Percentiles rank a stretch among this genome's conserved stretches.
Conservation (phyloP, 2,888 invertebrate species). For the Mechanitis messenoides region DNA sequence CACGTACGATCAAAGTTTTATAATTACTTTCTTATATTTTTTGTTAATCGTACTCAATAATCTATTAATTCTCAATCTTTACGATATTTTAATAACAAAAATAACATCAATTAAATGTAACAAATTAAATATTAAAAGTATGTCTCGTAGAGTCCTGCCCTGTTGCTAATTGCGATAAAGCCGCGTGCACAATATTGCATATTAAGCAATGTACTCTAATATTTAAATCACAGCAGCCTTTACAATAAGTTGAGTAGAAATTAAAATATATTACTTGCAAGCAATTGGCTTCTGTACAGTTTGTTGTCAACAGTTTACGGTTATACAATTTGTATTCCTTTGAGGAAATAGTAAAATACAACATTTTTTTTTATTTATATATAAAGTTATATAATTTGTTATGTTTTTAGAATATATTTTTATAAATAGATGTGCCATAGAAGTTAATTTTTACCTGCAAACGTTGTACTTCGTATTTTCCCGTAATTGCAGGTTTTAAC, state of each 20-base stretch:
- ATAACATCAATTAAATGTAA: not conserved
- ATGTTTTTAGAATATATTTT: too few relatives aligned
- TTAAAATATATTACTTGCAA: conserved; percentile 1
- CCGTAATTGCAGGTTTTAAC: conserved; percentile 4
- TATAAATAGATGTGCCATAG: too few relatives aligned
- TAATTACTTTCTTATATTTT: too few relatives aligned
- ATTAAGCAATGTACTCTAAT: conserved; percentile 35
- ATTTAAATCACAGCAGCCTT: conserved; percentile 41
- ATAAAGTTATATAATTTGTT: too few relatives aligned
- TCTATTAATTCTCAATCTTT: not conserved
- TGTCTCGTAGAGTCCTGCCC: conserved; percentile 12
- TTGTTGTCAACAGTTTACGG: too few relatives aligned
- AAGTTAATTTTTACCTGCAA: not conserved
- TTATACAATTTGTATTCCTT: too few relatives aligned
- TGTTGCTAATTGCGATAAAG: conserved; percentile 49
- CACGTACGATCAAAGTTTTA: too few relatives aligned
- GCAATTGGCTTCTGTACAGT: too few relatives aligned
- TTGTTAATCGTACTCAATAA: too few relatives aligned
- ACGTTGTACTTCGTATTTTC: not conserved
- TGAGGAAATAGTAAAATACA: too few relatives aligned
- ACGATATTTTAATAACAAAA: not conserved
- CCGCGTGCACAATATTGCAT: conserved; percentile 35
- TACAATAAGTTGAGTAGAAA: conserved; percentile 30
- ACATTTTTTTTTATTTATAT: too few relatives aligned
- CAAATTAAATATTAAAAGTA: conserved; percentile 13